Percentiles rank a stretch among this genome's conserved stretches.
Evolutionary conservation across 2,797 vertebrate species (phyloP).

Genomic region (Sebastolobus alascanus): DNA sequence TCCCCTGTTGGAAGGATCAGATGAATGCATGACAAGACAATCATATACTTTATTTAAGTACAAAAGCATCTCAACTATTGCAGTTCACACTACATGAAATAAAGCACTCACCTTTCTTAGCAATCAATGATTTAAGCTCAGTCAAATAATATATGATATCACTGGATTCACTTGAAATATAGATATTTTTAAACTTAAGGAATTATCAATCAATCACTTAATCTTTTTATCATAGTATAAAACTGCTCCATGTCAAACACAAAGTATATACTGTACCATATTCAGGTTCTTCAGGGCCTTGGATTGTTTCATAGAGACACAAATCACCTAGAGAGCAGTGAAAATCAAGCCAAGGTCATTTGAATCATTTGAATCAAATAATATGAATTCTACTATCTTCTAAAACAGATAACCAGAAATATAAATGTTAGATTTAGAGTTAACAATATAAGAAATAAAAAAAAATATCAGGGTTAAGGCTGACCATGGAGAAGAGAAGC

Average conservation of each 20-base stretch:
- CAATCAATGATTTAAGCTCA: no score
- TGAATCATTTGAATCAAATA: not conserved
- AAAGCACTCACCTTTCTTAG: not conserved
- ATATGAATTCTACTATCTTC: not conserved
- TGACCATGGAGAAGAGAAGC: conserved; percentile 1
- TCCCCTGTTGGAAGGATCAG: not conserved
- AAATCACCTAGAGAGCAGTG: not conserved
- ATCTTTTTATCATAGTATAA: not conserved
- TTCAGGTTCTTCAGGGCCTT: accelerated
- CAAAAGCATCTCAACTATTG: not conserved
- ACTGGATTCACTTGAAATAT: no score
- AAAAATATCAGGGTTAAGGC: not conserved
- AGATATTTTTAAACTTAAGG: no score
- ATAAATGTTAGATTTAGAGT: not conserved
- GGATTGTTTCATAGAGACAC: not conserved
- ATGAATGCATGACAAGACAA: not conserved
- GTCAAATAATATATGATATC: no score
- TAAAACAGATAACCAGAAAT: not conserved
- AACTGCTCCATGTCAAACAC: not conserved
- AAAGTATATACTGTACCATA: not conserved
- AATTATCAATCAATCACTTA: no score
- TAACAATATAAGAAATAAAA: not conserved
- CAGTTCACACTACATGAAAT: no score
- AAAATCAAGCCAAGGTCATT: not conserved
- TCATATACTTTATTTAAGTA: not conserved